Base-by-base conservation (phyloP, 2,113 vertebrate genomes). In the Tamias sibiricus region DNA sequence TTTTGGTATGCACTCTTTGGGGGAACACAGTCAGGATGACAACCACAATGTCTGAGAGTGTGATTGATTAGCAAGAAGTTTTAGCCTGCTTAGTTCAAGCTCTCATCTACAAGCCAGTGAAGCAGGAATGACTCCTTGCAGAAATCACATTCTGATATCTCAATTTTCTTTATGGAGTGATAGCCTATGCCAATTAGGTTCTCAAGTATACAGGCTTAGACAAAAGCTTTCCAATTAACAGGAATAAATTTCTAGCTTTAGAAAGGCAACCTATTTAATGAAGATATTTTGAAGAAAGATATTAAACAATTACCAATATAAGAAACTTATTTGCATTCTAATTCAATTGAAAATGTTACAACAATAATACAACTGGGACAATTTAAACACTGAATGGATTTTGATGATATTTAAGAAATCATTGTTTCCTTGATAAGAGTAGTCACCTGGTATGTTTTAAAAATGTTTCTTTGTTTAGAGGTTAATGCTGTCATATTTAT, bases 251-350 rank as follows among this genome's bases (percentile, higher is more conserved):
- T 95, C n/a, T 52, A 84, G 30, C 4, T 82, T 93, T 93, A 91
- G 26, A 95, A 95, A 88, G 74, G n/a, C 30, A 95, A 44, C 9
- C 26, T 72, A 4, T 59, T 81, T n/a, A 88, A 40, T 83, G 90
- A 77, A 92, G 93, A 69, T 62, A 35, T 7, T 79, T 14, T 52
- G 54, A 76, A 8, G 28, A 14, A 10, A 17, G 1, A n/a, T 69
- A 54, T 54, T 26, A 77, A 37, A 37, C 22, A 86, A 11, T 32
- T 62, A 3, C 6, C 71, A 69, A 83, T 44, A 42, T 40, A 87
- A 90, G 30, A 2, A 69, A 74, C 0, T 5, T 80, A 47, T 62
- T 42, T 74, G 0, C 22, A 72, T 95, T 90, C n/a, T 69, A 4
- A 85, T 54, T 89, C 32, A 95, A 81, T 4, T 74, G 30, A 82